phyloP scores from a whole-genome alignment of 2,888 invertebrate genomes.

The Drosophila kanekoi region DNA sequence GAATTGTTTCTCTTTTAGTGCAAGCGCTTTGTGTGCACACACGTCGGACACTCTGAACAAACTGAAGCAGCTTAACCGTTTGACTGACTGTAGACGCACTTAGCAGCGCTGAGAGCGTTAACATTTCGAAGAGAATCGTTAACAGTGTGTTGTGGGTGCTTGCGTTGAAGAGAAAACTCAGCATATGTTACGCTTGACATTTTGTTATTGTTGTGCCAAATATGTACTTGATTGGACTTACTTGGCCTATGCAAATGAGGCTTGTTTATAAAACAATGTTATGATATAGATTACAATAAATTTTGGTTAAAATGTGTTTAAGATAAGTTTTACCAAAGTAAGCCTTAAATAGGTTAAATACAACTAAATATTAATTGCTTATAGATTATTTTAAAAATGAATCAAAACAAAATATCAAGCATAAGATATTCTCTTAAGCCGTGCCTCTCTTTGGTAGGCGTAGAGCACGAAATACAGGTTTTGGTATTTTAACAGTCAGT shows the following conservation, averaged over 20 bases:
- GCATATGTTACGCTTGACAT: background rate
- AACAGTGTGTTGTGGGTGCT: conserved; percentile 14
- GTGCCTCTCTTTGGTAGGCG: conserved; percentile 27
- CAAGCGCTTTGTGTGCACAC: conserved; percentile 45
- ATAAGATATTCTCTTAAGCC: conserved; percentile 22
- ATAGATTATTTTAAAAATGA: background rate
- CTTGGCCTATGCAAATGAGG: conserved; percentile 2
- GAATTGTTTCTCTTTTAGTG: background rate
- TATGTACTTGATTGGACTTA: background rate
- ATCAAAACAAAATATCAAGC: conserved; percentile 1
- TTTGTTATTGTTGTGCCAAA: conserved; percentile 1
- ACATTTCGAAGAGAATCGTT: conserved; percentile 19
- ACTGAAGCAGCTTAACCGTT: conserved; percentile 36
- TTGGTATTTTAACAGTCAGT: conserved; percentile 17
- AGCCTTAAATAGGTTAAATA: background rate
- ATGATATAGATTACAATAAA: no score
- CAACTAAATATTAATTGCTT: background rate
- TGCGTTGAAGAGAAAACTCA: conserved; percentile 13
- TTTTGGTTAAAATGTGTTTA: background rate
- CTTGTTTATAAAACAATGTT: no score
- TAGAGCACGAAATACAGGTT: conserved; percentile 44
- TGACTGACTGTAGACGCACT: conserved; percentile 12
- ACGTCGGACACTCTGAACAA: conserved; percentile 43
- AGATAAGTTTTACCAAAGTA: background rate
- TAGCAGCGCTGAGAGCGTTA: conserved; percentile 12